Evolutionary conservation across 2,888 invertebrate species (phyloP).

Genomic region (Cephus pygmeus): DNA sequence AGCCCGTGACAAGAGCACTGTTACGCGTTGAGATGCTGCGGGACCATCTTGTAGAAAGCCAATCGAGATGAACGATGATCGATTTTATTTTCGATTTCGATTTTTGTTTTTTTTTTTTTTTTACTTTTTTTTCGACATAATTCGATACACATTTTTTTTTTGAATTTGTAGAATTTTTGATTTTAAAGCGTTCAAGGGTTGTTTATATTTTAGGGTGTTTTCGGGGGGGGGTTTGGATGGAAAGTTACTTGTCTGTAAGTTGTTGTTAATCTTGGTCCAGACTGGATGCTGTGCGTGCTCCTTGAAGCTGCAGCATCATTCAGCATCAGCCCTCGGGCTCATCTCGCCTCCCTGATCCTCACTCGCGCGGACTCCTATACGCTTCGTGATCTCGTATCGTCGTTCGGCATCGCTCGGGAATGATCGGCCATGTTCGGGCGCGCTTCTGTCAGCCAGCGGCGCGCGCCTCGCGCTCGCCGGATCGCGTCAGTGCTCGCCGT

Average conservation of each 20-base stretch:
- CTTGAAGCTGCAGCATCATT: background rate
- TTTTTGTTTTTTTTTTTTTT: background rate
- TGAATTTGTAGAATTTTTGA: background rate
- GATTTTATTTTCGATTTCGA: background rate
- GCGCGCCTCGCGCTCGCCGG: constrained; percentile 51
- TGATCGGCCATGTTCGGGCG: constrained; percentile 45
- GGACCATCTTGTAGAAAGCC: background rate
- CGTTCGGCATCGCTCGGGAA: constrained; percentile 38
- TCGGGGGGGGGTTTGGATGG: background rate
- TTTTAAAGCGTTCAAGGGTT: background rate
- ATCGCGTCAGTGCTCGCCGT: constrained; percentile 46
- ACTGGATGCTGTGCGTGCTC: background rate
- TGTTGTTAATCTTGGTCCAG: background rate
- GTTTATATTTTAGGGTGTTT: background rate
- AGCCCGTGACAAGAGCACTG: constrained; percentile 37
- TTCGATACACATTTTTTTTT: background rate
- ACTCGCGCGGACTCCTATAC: constrained; percentile 2
- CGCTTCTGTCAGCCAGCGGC: constrained; percentile 28
- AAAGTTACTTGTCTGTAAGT: background rate
- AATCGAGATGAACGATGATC: constrained; percentile 10
- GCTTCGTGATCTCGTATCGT: background rate
- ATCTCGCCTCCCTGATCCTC: constrained; percentile 11
- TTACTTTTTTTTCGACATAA: background rate
- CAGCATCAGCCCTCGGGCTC: background rate
- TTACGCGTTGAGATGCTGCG: constrained; percentile 20